Evolutionary conservation across 2,113 vertebrate genomes (phyloP).

Genomic region (Diglossa brunneiventris): DNA sequence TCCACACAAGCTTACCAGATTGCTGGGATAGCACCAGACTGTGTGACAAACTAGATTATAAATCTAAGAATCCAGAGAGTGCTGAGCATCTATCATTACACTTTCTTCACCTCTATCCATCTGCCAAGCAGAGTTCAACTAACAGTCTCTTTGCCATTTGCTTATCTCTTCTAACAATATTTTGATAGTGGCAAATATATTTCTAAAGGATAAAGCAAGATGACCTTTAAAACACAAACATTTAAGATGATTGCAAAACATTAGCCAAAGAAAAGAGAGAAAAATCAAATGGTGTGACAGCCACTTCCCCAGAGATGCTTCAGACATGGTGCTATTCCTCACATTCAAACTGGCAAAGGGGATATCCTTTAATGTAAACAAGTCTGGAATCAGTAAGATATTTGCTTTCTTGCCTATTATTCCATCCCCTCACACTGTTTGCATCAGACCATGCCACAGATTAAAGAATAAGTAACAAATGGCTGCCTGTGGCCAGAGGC

Average conservation of each 20-base stretch:
- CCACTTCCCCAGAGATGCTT: not conserved
- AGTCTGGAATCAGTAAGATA: not conserved
- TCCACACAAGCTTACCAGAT: not conserved
- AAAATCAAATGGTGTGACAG: not conserved
- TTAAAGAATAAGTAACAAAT: not conserved
- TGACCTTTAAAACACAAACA: not conserved
- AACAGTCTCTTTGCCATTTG: not conserved
- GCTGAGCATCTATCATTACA: not conserved
- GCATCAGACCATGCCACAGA: not conserved
- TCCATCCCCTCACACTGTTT: not conserved
- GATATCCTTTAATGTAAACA: not conserved
- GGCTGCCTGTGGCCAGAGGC: not conserved
- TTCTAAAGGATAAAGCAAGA: not conserved
- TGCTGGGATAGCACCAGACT: not conserved
- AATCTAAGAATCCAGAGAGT: not conserved
- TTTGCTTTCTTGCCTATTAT: not conserved
- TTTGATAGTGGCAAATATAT: not conserved
- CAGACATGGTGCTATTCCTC: not conserved
- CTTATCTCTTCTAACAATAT: not conserved
- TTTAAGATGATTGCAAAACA: not conserved
- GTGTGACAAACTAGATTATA: not conserved
- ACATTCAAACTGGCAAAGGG: not conserved
- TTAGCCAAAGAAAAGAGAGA: not conserved
- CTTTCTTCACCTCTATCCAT: not conserved
- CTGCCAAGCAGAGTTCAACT: not conserved